Evolutionary conservation across 1,140 invertebrate genomes (phyloP).

Genomic region (Tetramorium alpestre): DNA sequence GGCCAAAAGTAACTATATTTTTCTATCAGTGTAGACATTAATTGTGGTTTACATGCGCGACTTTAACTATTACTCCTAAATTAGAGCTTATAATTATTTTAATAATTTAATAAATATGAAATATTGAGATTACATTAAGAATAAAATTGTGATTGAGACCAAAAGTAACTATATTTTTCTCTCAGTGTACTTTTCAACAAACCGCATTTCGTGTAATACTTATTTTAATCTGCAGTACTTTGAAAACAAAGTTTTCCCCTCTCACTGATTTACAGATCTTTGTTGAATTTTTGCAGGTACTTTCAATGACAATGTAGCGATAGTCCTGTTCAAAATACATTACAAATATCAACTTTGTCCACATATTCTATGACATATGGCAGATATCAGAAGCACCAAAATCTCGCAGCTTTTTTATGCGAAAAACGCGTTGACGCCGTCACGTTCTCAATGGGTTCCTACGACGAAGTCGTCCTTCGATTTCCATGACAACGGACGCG

Average conservation of each 20-base stretch:
- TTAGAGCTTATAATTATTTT: too few species aligned
- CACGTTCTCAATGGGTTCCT: conserved; percentile 54
- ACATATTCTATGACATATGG: neutral
- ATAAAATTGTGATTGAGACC: too few species aligned
- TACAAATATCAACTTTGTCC: conserved; percentile 29
- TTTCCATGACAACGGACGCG: conserved; percentile 78
- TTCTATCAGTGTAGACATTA: too few species aligned
- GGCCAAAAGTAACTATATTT: too few species aligned
- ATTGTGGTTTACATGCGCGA: too few species aligned
- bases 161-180: too few species aligned
- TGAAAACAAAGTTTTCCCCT: neutral
- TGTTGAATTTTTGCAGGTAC: neutral
- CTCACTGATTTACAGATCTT: neutral
- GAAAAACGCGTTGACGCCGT: conserved; percentile 34
- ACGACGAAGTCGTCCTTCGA: conserved; percentile 74
- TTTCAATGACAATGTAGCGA: neutral
- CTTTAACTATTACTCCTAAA: too few species aligned
- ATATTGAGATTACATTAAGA: too few species aligned
- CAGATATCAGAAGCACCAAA: conserved; percentile 36
- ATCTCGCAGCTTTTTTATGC: conserved; percentile 41
- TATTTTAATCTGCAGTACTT: neutral
- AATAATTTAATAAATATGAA: too few species aligned
- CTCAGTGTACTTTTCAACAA: neutral
- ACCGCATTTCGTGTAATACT: neutral
- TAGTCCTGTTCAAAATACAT: neutral